phyloP scores from a whole-genome alignment of 2,888 invertebrate genomes.

The Blastobasis lacticolella region DNA sequence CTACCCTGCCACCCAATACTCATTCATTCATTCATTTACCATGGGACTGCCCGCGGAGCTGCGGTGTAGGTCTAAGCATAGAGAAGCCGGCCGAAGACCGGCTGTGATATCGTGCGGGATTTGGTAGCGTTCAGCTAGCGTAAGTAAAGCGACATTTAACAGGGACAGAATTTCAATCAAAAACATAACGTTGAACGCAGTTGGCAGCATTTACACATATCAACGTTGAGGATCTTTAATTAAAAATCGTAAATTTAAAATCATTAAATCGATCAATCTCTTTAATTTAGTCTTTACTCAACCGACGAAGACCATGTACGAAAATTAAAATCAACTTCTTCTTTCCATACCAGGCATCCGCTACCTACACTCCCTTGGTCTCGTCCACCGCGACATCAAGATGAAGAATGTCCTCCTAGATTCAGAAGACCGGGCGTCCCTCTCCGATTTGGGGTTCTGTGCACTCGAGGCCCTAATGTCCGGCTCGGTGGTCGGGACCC shows the following conservation, averaged over 20 bases:
- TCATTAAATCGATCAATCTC: not conserved
- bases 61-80: no score
- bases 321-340: not conserved
- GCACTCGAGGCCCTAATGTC: slow-evolving; percentile 93
- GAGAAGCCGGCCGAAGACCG: no score
- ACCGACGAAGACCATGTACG: not conserved
- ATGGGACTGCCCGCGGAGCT: no score
- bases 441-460: slow-evolving; percentile 93
- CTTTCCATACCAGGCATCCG: slow-evolving; percentile 76
- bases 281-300: not conserved
- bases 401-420: slow-evolving; percentile 92
- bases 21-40: no score
- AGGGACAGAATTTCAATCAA: no score
- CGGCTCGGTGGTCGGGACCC: slow-evolving; percentile 90
- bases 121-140: no score
- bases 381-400: slow-evolving; percentile 92
- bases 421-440: slow-evolving; percentile 79
- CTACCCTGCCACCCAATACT: no score
- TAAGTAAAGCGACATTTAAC: no score
- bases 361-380: slow-evolving; percentile 90
- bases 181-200: no score
- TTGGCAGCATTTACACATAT: no score
- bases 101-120: no score
- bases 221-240: not conserved
- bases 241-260: not conserved